Evolutionary conservation across 2,888 invertebrate species (phyloP).

Genomic region (Acleris emargana): DNA sequence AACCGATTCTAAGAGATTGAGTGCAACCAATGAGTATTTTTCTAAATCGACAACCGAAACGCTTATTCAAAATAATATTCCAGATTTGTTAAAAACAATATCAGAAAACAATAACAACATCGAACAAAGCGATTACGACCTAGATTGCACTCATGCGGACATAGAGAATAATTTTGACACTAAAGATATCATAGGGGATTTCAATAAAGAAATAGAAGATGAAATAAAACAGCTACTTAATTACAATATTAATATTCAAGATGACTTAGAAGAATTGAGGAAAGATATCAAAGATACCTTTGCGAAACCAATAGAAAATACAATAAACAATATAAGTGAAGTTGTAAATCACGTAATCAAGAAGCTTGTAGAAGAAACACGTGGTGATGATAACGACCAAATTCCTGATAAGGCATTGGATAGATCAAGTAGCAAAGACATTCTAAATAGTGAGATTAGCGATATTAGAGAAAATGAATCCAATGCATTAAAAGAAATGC

Average conservation of each 20-base stretch:
- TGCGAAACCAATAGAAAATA: constrained; percentile 77
- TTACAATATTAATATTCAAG: constrained; percentile 76
- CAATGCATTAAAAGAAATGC: constrained; percentile 71
- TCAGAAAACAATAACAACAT: constrained; percentile 70
- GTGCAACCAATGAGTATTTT: constrained; percentile 43
- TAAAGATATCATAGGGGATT: constrained; percentile 83
- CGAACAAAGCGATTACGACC: constrained; percentile 55
- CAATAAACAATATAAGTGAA: constrained; percentile 79
- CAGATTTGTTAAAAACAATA: constrained; percentile 74
- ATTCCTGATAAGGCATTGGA: constrained; percentile 44
- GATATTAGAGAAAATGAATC: constrained; percentile 69
- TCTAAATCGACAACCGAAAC: constrained; percentile 50
- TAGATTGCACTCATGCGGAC: constrained; percentile 67
- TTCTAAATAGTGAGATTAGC: constrained; percentile 50
- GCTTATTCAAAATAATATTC: constrained; percentile 63
- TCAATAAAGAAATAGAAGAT: constrained; percentile 84
- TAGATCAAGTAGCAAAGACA: constrained; percentile 42
- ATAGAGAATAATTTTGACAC: constrained; percentile 77
- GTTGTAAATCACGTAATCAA: constrained; percentile 80
- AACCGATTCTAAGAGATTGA: constrained; percentile 45
- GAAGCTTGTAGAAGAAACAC: constrained; percentile 74
- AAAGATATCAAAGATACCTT: constrained; percentile 79
- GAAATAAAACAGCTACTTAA: constrained; percentile 81
- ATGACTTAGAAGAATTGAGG: constrained; percentile 74
- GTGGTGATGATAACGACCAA: constrained; percentile 57